phyloP scores from a whole-genome alignment of 2,113 vertebrate species.

The Oceanites oceanicus region DNA sequence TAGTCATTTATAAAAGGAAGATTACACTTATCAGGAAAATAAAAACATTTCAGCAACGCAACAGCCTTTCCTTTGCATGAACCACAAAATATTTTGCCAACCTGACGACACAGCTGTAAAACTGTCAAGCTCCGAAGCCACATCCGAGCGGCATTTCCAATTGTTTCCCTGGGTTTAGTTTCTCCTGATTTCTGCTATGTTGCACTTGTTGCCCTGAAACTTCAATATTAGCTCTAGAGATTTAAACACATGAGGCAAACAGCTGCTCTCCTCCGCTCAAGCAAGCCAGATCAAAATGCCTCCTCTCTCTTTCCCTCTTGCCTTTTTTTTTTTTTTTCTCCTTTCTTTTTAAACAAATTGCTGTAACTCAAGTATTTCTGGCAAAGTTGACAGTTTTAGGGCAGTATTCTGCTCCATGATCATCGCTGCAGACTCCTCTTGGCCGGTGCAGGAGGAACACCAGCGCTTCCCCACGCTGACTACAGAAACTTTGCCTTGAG shows the following conservation, averaged over 20 bases:
- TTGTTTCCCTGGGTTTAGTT: slow-evolving; percentile 33
- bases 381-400: not conserved
- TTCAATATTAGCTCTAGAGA: slow-evolving; percentile 60
- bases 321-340: not conserved
- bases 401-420: slow-evolving; percentile 18
- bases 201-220: slow-evolving; percentile 59
- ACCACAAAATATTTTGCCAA: not conserved
- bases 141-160: not conserved
- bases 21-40: slow-evolving; percentile 8
- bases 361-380: not conserved
- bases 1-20: slow-evolving; percentile 49
- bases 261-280: slow-evolving; percentile 43
- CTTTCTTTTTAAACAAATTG: not conserved
- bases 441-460: not conserved
- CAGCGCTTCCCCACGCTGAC: not conserved
- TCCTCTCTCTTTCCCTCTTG: not conserved
- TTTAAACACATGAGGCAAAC: slow-evolving; percentile 62
- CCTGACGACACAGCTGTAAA: not conserved
- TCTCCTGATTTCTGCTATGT: slow-evolving; percentile 7
- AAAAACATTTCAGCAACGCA: not conserved
- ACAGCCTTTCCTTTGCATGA: not conserved
- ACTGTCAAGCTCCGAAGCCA: not conserved
- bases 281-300: slow-evolving; percentile 26
- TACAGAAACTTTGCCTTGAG: not conserved
- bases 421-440: not conserved